Evolutionary conservation across 2,888 invertebrate genomes (phyloP), one percentile per base, ranked within the genome.

Genomic region (Desoria tigrina): DNA sequence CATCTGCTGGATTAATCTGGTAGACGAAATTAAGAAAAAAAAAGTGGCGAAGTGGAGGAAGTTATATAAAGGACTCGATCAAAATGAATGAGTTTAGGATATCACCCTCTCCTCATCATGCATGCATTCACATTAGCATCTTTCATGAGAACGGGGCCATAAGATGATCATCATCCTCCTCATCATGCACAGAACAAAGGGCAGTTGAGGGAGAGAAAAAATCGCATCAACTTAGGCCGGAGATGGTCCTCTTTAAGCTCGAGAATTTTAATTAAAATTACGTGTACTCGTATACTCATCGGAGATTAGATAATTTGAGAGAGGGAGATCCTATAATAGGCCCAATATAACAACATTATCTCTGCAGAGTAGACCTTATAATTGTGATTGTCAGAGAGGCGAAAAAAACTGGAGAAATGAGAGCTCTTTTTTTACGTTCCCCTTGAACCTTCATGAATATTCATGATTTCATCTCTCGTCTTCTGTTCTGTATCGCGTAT

Each of bases 251-350:
- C 32, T n/a, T n/a, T 50, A 60, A 59, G 54, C 50, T 55, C 62
- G 68, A 68, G 69, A 74, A 72, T 73, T 74, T 74, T 74, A 74
- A 74, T 74, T 74, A 74, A 74, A 74, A 74, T 74, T 73, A 74
- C 74, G 69, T 73, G 74, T 69, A 71, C 67, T 60, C 60, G 69
- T 71, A 71, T 71, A 68, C 73, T 68, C 74, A 61, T 71, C 71
- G 66, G 70, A 74, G 72, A 74, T 74, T 74, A 72, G 69, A 71
- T 72, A 69, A 73, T 70, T 66, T 71, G 57, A 57, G 39, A 39
- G 24, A 37, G 57, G 9, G 39, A 42, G 4, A 14, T 32, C n/a
- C 9, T 9, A 32, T 26, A 18, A 55, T 26, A 32, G 18, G 55
- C 16, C 16, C 9, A 21, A n/a, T 11, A 55, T 55, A 21, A 51